These are phyloP conservation scores for Aotus griseimembra DNA, from an alignment of 2,797 vertebrate species.

Conservation along the genomic window DNA sequence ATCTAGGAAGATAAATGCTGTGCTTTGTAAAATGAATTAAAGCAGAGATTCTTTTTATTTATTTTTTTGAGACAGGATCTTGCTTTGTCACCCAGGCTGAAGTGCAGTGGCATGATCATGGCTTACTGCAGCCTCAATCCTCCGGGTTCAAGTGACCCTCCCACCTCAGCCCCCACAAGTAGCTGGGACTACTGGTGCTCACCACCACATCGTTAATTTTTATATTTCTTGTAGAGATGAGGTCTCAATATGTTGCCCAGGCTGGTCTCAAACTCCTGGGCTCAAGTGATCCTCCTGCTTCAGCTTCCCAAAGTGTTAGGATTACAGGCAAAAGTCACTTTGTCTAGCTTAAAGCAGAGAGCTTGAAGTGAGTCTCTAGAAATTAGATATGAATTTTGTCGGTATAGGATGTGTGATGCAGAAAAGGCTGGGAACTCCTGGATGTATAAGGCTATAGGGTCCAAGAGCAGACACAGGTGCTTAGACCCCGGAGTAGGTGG, in stretches of 20 bases:
- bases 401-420: neutral
- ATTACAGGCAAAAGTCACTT: neutral
- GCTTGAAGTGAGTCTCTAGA: slow-evolving; percentile 40
- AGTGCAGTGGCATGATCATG: neutral
- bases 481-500: neutral
- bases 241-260: neutral
- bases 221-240: neutral
- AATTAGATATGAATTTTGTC: neutral
- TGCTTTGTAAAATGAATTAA: neutral
- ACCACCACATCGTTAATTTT: neutral
- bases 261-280: neutral
- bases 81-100: neutral
- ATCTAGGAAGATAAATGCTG: neutral
- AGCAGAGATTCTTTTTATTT: neutral
- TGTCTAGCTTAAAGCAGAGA: neutral
- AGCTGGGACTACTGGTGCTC: neutral
- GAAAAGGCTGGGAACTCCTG: neutral
- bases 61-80: neutral
- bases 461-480: neutral
- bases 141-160: neutral
- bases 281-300: neutral
- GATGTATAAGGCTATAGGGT: neutral
- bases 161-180: neutral
- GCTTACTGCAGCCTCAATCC: neutral
- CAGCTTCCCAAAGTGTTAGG: neutral